phyloP scores from a whole-genome alignment of 2,113 vertebrate species.

The Marmota flaviventris region DNA sequence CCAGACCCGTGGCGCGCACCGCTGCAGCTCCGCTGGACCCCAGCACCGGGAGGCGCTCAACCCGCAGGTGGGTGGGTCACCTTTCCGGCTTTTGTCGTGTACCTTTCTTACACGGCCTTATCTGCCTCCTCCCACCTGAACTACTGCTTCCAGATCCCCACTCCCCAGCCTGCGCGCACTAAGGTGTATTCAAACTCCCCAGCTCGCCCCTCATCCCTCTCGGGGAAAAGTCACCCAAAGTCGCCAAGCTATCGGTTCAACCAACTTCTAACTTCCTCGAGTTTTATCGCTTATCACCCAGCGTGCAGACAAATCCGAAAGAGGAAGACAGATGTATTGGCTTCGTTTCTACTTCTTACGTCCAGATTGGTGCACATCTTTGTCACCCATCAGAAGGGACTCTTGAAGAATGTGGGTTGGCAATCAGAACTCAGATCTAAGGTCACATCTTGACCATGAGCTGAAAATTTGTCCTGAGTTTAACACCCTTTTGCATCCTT shows the following conservation, averaged over 20 bases:
- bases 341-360: neutral
- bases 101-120: neutral
- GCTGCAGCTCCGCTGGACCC: neutral
- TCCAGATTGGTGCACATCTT: neutral
- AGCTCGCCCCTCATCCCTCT: fast-evolving
- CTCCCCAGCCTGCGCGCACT: neutral
- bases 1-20: neutral
- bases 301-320: neutral
- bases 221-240: fast-evolving
- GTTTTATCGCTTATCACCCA: neutral
- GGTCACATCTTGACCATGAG: no score
- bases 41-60: neutral
- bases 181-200: neutral
- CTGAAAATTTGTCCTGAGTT: neutral
- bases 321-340: neutral
- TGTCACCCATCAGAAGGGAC: no score
- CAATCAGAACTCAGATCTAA: neutral
- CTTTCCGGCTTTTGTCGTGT: neutral
- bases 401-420: neutral
- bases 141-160: neutral
- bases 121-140: neutral
- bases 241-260: fast-evolving
- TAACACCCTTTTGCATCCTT: neutral
- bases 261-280: neutral
- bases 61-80: conserved; percentile 76